phyloP scores from a whole-genome alignment of 2,113 vertebrate species.

The Clarias magur region DNA sequence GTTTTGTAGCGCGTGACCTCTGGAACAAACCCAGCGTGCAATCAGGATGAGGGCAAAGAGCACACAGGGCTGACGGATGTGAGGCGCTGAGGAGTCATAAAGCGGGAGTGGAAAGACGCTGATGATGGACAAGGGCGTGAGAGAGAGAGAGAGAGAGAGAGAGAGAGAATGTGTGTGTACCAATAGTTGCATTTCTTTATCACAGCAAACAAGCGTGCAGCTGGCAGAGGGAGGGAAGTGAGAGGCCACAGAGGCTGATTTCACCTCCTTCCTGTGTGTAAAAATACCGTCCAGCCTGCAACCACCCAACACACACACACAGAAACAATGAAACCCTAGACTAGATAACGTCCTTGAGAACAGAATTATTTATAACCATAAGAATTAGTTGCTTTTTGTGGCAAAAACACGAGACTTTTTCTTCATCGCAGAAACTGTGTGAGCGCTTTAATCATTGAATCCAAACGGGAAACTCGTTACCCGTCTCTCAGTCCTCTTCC shows the following conservation, averaged over 20 bases:
- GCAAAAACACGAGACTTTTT: background rate
- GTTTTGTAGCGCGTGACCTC: background rate
- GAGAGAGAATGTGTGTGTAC: background rate
- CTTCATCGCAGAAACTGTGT: background rate
- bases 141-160: background rate
- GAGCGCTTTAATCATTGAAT: background rate
- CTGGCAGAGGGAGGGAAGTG: constrained; percentile 61
- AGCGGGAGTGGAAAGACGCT: background rate
- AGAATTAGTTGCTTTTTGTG: constrained; percentile 39
- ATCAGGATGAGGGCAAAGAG: background rate
- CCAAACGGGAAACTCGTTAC: no score
- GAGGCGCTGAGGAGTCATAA: background rate
- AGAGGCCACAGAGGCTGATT: constrained; percentile 47
- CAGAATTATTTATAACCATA: constrained; percentile 5
- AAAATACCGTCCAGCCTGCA: constrained; percentile 42
- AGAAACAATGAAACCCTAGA: background rate
- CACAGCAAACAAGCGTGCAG: constrained; percentile 53
- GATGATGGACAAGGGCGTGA: background rate
- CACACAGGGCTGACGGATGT: background rate
- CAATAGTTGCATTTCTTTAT: constrained; percentile 37
- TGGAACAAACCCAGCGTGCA: background rate
- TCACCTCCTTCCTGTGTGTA: constrained; percentile 65
- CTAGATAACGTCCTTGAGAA: constrained; percentile 31
- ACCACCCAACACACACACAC: background rate
- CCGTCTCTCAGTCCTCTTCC: background rate